Evolutionary conservation across 2,113 vertebrate genomes (phyloP).

Genomic region (Sakesphorus luctuosus): DNA sequence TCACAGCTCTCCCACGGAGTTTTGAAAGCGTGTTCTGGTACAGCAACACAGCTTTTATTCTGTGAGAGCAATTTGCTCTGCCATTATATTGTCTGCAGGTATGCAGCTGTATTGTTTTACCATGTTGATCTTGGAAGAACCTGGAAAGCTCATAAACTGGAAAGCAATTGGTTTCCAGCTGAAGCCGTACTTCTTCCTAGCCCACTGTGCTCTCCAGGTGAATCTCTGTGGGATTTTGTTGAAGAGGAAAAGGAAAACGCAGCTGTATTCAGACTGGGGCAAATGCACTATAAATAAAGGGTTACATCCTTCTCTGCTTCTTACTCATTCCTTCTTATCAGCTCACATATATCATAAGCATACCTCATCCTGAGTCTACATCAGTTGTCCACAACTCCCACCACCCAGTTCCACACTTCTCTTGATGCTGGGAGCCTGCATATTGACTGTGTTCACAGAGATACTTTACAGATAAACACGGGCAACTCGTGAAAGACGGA

Average conservation of each 20-base stretch:
- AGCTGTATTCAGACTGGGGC: not conserved
- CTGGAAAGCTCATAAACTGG: conserved; percentile 38
- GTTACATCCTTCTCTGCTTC: not conserved
- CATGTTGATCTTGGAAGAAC: conserved; percentile 22
- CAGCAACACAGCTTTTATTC: conserved; percentile 15
- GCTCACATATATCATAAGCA: not conserved
- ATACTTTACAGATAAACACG: not conserved
- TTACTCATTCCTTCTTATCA: not conserved
- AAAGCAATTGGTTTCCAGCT: conserved; percentile 27
- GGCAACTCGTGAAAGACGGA: rapidly evolving
- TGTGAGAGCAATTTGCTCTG: conserved; percentile 45
- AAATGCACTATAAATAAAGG: not conserved
- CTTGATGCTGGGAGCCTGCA: not conserved
- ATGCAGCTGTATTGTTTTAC: conserved; percentile 54
- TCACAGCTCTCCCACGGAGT: not conserved
- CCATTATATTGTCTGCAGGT: conserved; percentile 51
- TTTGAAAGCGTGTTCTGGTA: conserved; percentile 6
- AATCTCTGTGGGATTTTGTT: not conserved
- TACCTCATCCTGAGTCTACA: not conserved
- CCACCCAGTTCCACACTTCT: not conserved
- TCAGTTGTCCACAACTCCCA: not conserved
- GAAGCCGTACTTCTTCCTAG: conserved; percentile 17
- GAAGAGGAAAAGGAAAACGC: not conserved
- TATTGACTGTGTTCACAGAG: not conserved
- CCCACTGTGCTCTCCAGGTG: conserved; percentile 16